Base-by-base conservation (phyloP, 2,888 invertebrate species). In the Coecobrya sp. region DNA sequence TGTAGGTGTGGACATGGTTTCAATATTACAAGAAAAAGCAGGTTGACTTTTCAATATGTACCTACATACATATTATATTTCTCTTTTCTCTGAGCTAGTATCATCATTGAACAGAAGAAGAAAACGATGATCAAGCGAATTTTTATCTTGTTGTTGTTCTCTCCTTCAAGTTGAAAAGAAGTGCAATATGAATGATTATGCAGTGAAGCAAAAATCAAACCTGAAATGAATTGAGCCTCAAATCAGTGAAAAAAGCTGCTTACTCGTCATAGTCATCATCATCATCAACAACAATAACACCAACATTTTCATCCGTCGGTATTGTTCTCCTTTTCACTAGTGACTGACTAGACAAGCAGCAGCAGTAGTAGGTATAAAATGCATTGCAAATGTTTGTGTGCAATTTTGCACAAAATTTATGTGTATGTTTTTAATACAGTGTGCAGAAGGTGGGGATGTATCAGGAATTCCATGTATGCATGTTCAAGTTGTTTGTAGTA, bases 241-340 rank as follows among this genome's bases (percentile, higher is more conserved):
- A 55, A 59, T 36, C 36, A 82, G 62, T 59, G 82, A 59, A 59
- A 82, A 36, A 27, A 82, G 22, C 82, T 59, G 19, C 49, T 85
- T 68, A 4, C 65, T 68, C 27, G 55, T 49, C 59, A 22, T 84
- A 27, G 85, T 85, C 65, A 27, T 85, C 85, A 4, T 85, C 65
- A 85, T 45, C 36, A 22, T 42, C 30, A 30, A 30, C 10, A 30
- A 49, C 11, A 10, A 49, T 13, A 10, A 13, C 13, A 45, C 45
- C 76, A 45, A 42, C 76, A 22, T 79, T 79, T 82, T 62, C 36
- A 59, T 62, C 22, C 62, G 55, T 82, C 62, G 42, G 70, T 73
- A 70, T 59, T 87, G 87, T 76, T 87, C 87, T 87, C 87, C 76
- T 87, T 87, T 87, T 87, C 87, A 87, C 87, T 87, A 42, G 87